These are phyloP conservation scores for Isichthys henryi DNA, from an alignment of 2,113 vertebrate species.

Conservation along the genomic window DNA sequence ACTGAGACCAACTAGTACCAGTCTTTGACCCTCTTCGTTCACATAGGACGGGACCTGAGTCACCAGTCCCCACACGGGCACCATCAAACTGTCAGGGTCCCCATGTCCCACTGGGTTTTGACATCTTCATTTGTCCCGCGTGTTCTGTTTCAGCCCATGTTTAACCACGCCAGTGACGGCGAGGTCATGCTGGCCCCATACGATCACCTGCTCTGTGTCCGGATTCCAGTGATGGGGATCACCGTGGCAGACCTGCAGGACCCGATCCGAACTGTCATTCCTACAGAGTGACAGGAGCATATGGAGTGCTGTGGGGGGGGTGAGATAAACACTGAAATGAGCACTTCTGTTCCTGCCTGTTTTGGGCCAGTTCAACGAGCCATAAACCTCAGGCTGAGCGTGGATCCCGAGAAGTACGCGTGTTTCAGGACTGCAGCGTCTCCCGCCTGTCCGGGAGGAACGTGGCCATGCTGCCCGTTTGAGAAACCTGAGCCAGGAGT, in stretches of 20 bases:
- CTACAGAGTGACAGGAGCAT: background rate
- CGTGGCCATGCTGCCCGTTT: background rate
- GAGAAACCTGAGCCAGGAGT: background rate
- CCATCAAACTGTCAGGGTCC: constrained; percentile 35
- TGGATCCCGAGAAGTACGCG: constrained; percentile 34
- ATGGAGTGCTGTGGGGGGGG: background rate
- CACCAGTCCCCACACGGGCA: constrained; percentile 15
- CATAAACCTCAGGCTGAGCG: constrained; percentile 28
- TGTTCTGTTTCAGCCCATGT: constrained; percentile 31
- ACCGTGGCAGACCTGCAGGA: background rate
- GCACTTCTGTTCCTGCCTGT: constrained; percentile 35
- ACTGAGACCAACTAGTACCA: background rate
- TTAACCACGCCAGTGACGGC: constrained; percentile 16
- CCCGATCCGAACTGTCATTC: background rate
- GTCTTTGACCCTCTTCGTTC: background rate
- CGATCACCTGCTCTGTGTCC: background rate
- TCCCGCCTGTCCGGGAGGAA: background rate
- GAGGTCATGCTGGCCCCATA: background rate
- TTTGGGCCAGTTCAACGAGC: constrained; percentile 46
- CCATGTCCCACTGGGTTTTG: constrained; percentile 12
- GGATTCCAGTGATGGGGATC: background rate
- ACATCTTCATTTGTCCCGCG: constrained; percentile 31
- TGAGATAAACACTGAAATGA: constrained; percentile 40
- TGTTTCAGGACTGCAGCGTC: background rate
- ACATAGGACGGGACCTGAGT: constrained; percentile 23